These are phyloP conservation scores for Anastrepha obliqua DNA, from an alignment of 1,140 invertebrate genomes.

Conservation along the genomic window DNA sequence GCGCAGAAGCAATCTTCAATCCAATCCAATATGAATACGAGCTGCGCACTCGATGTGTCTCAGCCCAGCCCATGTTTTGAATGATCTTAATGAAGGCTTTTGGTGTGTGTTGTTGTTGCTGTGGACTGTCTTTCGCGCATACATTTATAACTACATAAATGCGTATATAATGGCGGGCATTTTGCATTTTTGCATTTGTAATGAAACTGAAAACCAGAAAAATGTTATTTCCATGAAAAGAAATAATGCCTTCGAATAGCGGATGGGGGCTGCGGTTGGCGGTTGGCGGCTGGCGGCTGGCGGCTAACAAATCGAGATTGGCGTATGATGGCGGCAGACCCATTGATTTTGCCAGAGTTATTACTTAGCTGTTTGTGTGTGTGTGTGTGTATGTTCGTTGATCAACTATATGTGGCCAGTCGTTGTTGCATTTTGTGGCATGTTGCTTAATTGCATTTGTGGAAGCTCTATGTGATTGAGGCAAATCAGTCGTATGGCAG, in stretches of 20 bases:
- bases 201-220: constrained; percentile 58
- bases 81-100: constrained; percentile 44
- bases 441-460: background rate
- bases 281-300: constrained; percentile 4
- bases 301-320: constrained; percentile 17
- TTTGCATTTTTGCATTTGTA: constrained; percentile 57
- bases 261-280: background rate
- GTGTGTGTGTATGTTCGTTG: background rate
- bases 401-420: background rate
- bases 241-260: constrained; percentile 28
- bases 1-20: constrained; percentile 38
- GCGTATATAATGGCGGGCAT: constrained; percentile 41
- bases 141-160: background rate
- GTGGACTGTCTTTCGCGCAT: background rate
- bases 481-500: background rate
- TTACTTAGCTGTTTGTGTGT: background rate
- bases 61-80: constrained; percentile 32
- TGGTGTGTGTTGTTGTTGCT: background rate
- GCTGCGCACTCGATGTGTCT: background rate
- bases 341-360: background rate
- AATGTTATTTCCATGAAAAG: constrained; percentile 56
- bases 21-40: background rate
- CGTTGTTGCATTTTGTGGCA: background rate
- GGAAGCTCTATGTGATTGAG: background rate
- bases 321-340: constrained; percentile 2